Evolutionary conservation across 2,113 vertebrate species (phyloP), one percentile per base, ranked within the genome.

Genomic region (Chamaea fasciata): DNA sequence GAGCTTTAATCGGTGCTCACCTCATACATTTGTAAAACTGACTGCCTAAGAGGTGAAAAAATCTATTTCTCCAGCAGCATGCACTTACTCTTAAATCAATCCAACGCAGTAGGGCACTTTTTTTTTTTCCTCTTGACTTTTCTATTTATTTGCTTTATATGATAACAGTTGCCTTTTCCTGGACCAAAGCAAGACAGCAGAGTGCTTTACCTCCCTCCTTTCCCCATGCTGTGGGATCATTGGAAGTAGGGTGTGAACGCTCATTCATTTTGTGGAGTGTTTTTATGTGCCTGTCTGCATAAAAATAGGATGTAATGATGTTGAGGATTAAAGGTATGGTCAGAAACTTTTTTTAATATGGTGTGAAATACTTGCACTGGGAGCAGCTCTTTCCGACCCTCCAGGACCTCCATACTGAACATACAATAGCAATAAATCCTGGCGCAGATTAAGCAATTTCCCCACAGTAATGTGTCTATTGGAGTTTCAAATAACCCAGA

Each of bases 11-110:
- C 59, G 64, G 94, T 79, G 87, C 83, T 91, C 57, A 10, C 92
- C 75, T 96, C 26, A 22, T 88, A 83, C 92, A 57, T 96, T 97
- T 96, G 83, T 97, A 96, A 97, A 97, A 96, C 95, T 78, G 92
- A 94, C 94, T 97, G 81, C 89, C 92, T 97, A 96, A 97, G 50
- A 47, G 68, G 94, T 95, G 85, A 94, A 96, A 97, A 97, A 96
- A 97, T 95, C 93, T 75, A 78, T 97, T 96, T 96, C 94, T 96
- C 92, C 86, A 92, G 93, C 92, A 96, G 90, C 63, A 20, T 87
- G 57, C 94, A 60, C 91, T 97, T 94, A 94, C 93, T 93, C 96
- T 96, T 98, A 96, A 97, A 98, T 98, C 96, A 98, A 92, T 97
- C 94, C 79, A 96, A 70, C 8, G 28, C 94, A 95, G 90, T 82